These are phyloP conservation scores for Leptodactylus fuscus DNA, from an alignment of 2,113 vertebrate species.

Conservation along the genomic window DNA sequence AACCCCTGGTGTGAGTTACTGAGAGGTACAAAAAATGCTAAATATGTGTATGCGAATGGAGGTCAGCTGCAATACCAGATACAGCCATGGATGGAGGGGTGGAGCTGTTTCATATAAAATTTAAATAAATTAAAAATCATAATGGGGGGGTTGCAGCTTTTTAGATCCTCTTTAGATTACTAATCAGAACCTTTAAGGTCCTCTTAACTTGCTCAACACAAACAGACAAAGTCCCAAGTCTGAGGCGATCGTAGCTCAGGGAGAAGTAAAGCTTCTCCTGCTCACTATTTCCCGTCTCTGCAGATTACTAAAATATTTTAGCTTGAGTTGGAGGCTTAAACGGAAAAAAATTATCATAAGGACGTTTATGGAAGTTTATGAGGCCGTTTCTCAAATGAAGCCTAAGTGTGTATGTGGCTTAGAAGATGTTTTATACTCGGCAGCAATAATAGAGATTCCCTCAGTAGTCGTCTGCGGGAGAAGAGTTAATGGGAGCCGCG, in stretches of 20 bases:
- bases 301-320: slow-evolving; percentile 28
- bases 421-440: background rate
- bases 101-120: too few relatives aligned
- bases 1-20: too few relatives aligned
- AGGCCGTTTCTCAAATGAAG: slow-evolving; percentile 30
- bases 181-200: too few relatives aligned
- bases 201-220: background rate
- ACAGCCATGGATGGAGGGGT: too few relatives aligned
- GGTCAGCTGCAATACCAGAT: too few relatives aligned
- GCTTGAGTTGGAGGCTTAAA: slow-evolving; percentile 11
- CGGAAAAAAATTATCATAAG: slow-evolving; percentile 10
- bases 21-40: too few relatives aligned
- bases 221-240: background rate
- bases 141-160: too few relatives aligned
- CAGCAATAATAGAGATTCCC: slow-evolving; percentile 16
- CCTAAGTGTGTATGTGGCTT: background rate
- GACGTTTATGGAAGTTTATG: slow-evolving; percentile 30
- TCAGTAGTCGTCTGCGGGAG: slow-evolving; percentile 23
- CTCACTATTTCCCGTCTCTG: background rate
- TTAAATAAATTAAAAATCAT: too few relatives aligned
- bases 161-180: too few relatives aligned
- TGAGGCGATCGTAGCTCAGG: background rate
- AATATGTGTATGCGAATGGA: too few relatives aligned
- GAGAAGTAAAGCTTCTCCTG: background rate
- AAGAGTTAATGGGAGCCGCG: background rate